Base-by-base conservation (phyloP, 2,888 invertebrate species). In the Spatulosminthurus flaviceps region DNA sequence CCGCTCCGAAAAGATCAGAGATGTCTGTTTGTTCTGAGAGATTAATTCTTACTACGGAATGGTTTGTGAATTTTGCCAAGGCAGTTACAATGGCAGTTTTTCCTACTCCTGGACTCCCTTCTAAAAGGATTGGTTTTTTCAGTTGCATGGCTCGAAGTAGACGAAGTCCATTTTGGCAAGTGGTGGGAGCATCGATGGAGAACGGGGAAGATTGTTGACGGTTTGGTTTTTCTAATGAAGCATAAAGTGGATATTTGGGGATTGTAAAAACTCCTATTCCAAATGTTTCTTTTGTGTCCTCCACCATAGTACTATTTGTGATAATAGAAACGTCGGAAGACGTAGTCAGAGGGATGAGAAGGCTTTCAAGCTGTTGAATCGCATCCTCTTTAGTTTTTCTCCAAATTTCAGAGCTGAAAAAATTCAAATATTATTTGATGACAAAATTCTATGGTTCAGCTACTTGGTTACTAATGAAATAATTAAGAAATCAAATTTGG, bases 21-120 rank as follows among this genome's bases (percentile, higher is more conserved):
- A 99, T 92, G 88, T 99, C 99, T 51, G 99, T 99, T 89, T 99
- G 99, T 87, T 99, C 99, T 73, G 98, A 98, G 71, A 99, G 90
- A 90, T 99, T 99, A 80, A 99, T 96, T 69, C 99, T 90, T 78
- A 83, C 81, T n/a, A 85, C 41, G 0, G 82, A 29, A 79, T 70
- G 74, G 16, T 82, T 78, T 60, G 82, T 76, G 0, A 82, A 77
- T 77, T 81, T 80, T 0, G 82, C 84, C n/a, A 85, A 77, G 9
- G 83, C 85, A 22, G 81, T 78, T 0, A 99, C 94, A 78, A 98
- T 90, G 84, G 97, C 97, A 0, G 98, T 98, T 89, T 99, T 99
- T 1, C 99, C 99, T 24, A 98, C 98, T 1, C 99, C 99, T 1
- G 99, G 99, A 86, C 96, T 95, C 1, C 96, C 99, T 89, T 99